Evolutionary conservation across 2,113 vertebrate species (phyloP).

Genomic region (Colossoma macropomum): DNA sequence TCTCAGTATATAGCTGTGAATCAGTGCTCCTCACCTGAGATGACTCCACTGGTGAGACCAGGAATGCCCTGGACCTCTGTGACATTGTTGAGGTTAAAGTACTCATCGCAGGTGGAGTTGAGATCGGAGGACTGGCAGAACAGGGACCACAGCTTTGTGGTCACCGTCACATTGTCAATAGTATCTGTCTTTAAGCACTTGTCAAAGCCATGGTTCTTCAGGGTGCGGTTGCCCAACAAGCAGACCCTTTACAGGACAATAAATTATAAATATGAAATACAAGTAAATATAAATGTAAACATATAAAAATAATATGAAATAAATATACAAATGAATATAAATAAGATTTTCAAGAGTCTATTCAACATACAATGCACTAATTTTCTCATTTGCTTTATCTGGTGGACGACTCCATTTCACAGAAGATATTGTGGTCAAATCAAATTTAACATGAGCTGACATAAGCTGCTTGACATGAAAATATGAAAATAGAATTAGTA

Average conservation of each 20-base stretch:
- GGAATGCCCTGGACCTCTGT: slow-evolving; percentile 90
- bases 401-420: background rate
- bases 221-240: slow-evolving; percentile 91
- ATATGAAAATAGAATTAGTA: no score
- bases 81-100: slow-evolving; percentile 86
- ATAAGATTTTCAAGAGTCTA: background rate
- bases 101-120: slow-evolving; percentile 84
- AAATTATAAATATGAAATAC: background rate
- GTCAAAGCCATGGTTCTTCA: slow-evolving; percentile 81
- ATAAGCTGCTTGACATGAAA: no score
- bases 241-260: slow-evolving; percentile 80
- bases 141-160: slow-evolving; percentile 83
- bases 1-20: background rate
- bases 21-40: slow-evolving; percentile 74
- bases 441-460: no score
- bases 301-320: background rate
- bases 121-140: slow-evolving; percentile 82
- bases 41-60: slow-evolving; percentile 85
- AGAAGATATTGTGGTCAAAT: no score
- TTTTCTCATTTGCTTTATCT: background rate
- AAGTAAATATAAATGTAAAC: background rate
- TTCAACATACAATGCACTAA: background rate
- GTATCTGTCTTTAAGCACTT: slow-evolving; percentile 82
- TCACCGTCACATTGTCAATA: slow-evolving; percentile 73
- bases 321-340: no score